Evolutionary conservation across 37 sponge, comb jelly and placozoan genomes (phyloP).

Genomic region (Mnemiopsis leidyi): DNA sequence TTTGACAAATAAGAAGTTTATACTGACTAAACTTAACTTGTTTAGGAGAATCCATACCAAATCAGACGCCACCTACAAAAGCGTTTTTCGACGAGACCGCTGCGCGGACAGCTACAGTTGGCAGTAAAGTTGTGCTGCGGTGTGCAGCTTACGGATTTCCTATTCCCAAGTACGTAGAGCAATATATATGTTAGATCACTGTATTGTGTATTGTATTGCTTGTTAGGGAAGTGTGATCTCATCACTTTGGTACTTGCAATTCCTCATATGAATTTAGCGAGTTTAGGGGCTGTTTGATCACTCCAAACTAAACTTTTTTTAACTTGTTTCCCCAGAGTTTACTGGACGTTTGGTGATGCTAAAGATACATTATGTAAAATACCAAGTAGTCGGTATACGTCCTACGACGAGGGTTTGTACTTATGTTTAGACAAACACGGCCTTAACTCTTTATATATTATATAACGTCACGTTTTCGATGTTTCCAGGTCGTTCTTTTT

Average conservation of each 20-base stretch:
- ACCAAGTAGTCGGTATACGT: constrained; percentile 42
- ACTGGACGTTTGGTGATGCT: constrained; percentile 33
- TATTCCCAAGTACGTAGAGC: neutral
- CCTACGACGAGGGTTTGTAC: neutral
- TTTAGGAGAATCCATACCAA: neutral
- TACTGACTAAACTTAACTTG: too few species aligned
- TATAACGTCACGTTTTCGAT: too few species aligned
- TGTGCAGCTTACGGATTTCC: constrained; percentile 52
- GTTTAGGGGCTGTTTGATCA: neutral
- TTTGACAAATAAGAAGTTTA: too few species aligned
- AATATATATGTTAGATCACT: too few species aligned
- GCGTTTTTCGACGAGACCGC: constrained; percentile 2
- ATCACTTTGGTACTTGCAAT: too few species aligned
- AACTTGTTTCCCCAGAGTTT: constrained; percentile 28
- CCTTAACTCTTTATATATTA: too few species aligned
- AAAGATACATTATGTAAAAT: constrained; percentile 25
- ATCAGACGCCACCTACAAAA: neutral
- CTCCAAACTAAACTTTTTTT: neutral
- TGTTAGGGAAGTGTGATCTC: too few species aligned
- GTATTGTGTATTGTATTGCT: too few species aligned
- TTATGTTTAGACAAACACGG: too few species aligned
- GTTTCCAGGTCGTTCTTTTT: too few species aligned
- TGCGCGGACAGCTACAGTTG: neutral
- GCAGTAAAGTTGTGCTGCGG: neutral
- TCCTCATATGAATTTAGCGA: too few species aligned